Conservation (phyloP, 2,888 invertebrate species). For the Brachylomia viminalis region DNA sequence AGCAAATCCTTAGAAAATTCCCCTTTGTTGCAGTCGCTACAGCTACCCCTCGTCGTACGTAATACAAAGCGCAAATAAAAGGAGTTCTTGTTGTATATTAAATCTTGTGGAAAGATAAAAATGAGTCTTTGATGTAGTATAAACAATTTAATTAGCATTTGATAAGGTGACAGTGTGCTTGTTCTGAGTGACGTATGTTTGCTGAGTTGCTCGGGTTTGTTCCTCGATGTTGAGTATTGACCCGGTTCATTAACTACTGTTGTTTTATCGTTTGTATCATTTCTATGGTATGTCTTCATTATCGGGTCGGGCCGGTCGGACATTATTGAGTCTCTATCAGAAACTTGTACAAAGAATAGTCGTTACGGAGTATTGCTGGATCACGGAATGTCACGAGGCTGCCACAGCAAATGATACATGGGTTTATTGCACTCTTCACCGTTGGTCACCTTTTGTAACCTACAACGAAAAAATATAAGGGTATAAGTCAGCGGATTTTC, state of each 20-base stretch:
- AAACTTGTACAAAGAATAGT: slow-evolving; percentile 19
- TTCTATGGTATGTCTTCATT: slow-evolving; percentile 55
- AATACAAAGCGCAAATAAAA: slow-evolving; percentile 50
- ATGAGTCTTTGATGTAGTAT: slow-evolving; percentile 43
- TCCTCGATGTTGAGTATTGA: slow-evolving; percentile 62
- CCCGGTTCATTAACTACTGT: slow-evolving; percentile 56
- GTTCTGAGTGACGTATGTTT: slow-evolving; percentile 57
- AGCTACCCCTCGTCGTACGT: slow-evolving; percentile 19
- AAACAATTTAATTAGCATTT: slow-evolving; percentile 64
- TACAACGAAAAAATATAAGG: neutral
- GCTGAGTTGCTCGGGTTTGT: slow-evolving; percentile 59
- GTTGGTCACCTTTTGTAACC: neutral
- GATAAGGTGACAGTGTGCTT: slow-evolving; percentile 64
- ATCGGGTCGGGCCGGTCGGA: slow-evolving; percentile 19
- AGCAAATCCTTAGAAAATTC: slow-evolving; percentile 52
- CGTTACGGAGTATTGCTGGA: neutral
- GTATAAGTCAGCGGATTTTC: neutral
- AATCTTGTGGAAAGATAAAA: slow-evolving; percentile 62
- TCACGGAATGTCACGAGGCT: slow-evolving; percentile 3
- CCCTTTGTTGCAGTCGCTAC: slow-evolving; percentile 44
- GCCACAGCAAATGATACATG: neutral
- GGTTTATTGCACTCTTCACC: neutral
- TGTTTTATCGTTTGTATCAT: slow-evolving; percentile 61
- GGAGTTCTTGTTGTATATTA: slow-evolving; percentile 43
- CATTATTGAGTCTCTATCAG: slow-evolving; percentile 24